phyloP scores from a whole-genome alignment of 2,888 invertebrate species.

The Vanessa cardui region DNA sequence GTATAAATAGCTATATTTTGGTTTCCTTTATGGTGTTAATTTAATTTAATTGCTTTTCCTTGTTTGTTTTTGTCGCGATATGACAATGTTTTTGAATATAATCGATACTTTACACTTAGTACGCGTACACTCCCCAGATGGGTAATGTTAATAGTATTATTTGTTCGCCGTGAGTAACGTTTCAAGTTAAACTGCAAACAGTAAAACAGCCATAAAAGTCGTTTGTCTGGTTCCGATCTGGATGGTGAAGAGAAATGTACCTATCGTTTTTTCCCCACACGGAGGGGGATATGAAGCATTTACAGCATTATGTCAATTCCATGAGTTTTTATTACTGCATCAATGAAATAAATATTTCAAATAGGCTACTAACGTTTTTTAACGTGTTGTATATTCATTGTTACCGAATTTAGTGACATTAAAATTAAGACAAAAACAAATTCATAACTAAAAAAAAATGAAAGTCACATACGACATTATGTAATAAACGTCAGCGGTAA shows the following conservation, averaged over 20 bases:
- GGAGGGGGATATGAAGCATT: conserved; percentile 25
- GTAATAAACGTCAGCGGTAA: no score
- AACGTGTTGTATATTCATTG: no score
- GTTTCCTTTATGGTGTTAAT: neutral
- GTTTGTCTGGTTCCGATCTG: conserved; percentile 62
- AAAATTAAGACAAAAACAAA: no score
- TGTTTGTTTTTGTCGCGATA: neutral
- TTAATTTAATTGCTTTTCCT: no score
- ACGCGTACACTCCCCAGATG: conserved; percentile 17
- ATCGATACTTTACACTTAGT: neutral
- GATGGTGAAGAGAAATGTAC: conserved; percentile 50
- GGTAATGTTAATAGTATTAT: conserved; percentile 32
- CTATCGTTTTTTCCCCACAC: conserved; percentile 35
- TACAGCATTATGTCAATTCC: conserved; percentile 20
- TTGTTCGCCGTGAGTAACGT: conserved; percentile 62
- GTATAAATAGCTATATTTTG: neutral
- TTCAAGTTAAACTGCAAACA: conserved; percentile 76
- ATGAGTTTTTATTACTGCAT: no score
- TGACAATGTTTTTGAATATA: neutral
- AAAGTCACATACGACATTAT: no score
- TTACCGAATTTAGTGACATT: no score
- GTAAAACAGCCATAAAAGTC: conserved; percentile 74
- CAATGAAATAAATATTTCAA: no score
- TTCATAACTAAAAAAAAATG: no score
- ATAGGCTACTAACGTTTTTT: no score